A percentile compares a stretch with the other conserved stretches of the same genome.
phyloP scores from a whole-genome alignment of 2,888 invertebrate species.

The Cacoxenus indagator region DNA sequence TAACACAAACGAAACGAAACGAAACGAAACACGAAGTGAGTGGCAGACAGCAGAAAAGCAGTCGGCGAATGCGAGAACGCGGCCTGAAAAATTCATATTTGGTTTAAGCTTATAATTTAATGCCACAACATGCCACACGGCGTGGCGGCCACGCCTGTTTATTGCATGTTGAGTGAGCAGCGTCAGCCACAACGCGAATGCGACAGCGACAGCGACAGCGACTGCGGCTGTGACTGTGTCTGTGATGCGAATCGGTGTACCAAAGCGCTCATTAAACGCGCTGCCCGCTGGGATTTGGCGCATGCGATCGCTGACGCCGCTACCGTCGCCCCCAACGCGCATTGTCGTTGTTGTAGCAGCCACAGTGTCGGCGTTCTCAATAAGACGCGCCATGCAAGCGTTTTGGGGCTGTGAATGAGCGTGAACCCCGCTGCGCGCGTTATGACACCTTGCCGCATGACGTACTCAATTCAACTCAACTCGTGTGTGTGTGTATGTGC shows the following conservation, averaged over 20 bases:
- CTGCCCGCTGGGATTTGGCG: conserved; percentile 58
- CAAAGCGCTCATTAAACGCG: conserved; percentile 32
- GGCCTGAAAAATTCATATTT: conserved; percentile 27
- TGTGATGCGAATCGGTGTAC: conserved; percentile 26
- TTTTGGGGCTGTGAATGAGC: background rate
- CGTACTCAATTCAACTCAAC: background rate
- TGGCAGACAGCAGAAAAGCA: conserved; percentile 14
- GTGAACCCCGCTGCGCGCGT: conserved; percentile 57
- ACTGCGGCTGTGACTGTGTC: conserved; percentile 45
- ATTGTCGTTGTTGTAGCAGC: background rate
- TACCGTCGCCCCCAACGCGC: background rate
- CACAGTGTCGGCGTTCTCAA: background rate
- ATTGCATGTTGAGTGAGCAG: conserved; percentile 51
- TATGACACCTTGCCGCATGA: conserved; percentile 51
- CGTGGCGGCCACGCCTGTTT: conserved; percentile 53
- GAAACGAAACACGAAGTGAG: conserved; percentile 19
- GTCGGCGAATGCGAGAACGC: conserved; percentile 1
- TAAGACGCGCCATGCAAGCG: background rate
- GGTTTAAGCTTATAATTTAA: conserved; percentile 30
- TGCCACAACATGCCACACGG: conserved; percentile 17
- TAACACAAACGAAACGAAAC: conserved; percentile 50
- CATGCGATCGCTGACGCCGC: conserved; percentile 1
- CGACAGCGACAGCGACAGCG: background rate
- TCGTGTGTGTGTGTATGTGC: background rate
- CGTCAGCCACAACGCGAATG: conserved; percentile 13